phyloP scores from a whole-genome alignment of 2,113 vertebrate species.

The Corythornis cristatus region DNA sequence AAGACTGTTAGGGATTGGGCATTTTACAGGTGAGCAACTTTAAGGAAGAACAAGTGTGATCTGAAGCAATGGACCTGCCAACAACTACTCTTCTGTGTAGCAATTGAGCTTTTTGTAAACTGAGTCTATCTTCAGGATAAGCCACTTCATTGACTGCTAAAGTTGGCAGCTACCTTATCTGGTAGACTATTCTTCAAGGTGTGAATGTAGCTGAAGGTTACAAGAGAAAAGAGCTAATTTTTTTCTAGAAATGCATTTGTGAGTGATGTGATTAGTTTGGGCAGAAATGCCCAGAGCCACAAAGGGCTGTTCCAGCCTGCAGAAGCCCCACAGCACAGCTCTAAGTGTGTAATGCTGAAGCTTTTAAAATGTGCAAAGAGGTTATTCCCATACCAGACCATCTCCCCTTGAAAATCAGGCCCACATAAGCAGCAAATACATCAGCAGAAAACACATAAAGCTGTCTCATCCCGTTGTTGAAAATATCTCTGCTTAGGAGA shows the following conservation, averaged over 20 bases:
- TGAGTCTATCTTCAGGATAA: neutral
- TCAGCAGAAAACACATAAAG: neutral
- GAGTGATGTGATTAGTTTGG: neutral
- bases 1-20: neutral
- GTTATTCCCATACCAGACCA: rapidly evolving
- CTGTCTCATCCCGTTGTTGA: neutral
- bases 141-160: neutral
- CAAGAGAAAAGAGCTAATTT: neutral
- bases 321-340: neutral
- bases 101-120: neutral
- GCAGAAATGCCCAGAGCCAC: neutral
- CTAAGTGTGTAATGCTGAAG: neutral
- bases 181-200: neutral
- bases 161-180: neutral
- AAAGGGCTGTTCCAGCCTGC: neutral
- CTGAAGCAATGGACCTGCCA: neutral
- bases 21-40: neutral
- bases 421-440: neutral
- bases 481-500: neutral
- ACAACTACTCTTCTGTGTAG: neutral
- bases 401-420: neutral
- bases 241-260: rapidly evolving
- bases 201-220: neutral
- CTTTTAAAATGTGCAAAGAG: neutral
- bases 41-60: neutral